phyloP scores from a whole-genome alignment of 2,888 invertebrate species.

The Dysmachus trigonus region DNA sequence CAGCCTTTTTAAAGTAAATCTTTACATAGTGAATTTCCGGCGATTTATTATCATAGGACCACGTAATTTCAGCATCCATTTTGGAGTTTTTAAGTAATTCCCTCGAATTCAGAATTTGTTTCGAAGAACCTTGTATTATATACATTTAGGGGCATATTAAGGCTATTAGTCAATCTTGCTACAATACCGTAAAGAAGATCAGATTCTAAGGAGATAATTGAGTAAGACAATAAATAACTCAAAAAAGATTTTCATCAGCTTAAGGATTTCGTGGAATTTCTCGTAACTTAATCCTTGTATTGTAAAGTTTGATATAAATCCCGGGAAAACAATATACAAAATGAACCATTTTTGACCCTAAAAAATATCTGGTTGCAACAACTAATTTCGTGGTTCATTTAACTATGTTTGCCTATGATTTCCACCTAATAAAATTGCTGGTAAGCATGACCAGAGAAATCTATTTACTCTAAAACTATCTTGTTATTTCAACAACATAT shows the following conservation, averaged over 20 bases:
- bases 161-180: background rate
- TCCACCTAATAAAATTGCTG: too few relatives aligned
- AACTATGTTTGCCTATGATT: too few relatives aligned
- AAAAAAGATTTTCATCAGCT: background rate
- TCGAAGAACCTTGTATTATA: background rate
- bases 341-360: too few relatives aligned
- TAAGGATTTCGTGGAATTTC: too few relatives aligned
- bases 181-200: background rate
- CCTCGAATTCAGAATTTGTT: background rate
- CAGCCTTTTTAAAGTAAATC: background rate
- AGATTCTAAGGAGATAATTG: background rate
- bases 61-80: background rate
- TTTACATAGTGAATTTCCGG: background rate
- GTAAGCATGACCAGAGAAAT: too few relatives aligned
- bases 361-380: too few relatives aligned
- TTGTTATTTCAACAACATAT: too few relatives aligned
- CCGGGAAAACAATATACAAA: too few relatives aligned
- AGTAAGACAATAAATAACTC: background rate
- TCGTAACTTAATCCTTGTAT: too few relatives aligned
- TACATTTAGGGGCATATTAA: background rate
- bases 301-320: too few relatives aligned
- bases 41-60: background rate
- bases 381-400: too few relatives aligned
- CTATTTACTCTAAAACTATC: too few relatives aligned
- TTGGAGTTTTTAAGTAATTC: background rate